These are phyloP conservation scores for Nycteola revayana DNA, from an alignment of 2,888 invertebrate genomes.

Conservation along the genomic window DNA sequence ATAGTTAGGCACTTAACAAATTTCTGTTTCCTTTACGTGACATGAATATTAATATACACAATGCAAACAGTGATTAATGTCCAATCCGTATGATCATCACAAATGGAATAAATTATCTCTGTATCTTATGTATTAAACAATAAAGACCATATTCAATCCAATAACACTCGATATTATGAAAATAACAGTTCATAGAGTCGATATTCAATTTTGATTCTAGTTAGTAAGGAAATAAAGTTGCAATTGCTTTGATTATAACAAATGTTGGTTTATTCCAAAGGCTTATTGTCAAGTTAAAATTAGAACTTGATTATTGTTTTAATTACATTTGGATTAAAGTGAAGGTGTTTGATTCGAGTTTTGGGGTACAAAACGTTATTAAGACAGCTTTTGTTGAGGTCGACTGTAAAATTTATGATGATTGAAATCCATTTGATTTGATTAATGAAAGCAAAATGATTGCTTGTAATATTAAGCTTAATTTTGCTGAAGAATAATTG, in stretches of 20 bases:
- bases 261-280: neutral
- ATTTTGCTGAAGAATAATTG: no score
- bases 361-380: no score
- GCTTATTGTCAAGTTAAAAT: constrained; percentile 17
- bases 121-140: no score
- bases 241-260: no score
- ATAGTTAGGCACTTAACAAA: constrained; percentile 21
- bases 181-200: neutral
- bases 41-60: constrained; percentile 23
- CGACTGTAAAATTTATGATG: no score
- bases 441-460: no score
- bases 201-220: constrained; percentile 1
- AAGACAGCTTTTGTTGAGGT: no score
- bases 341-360: constrained; percentile 15
- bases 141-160: constrained; percentile 6
- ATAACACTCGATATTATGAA: constrained; percentile 1
- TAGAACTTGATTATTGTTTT: constrained; percentile 24
- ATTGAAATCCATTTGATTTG: no score
- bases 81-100: neutral
- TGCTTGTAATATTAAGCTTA: no score
- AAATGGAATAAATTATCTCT: neutral
- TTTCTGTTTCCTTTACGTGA: constrained; percentile 26
- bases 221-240: no score
- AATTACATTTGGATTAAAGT: constrained; percentile 15
- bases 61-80: constrained; percentile 13